Base-by-base conservation (phyloP, 2,888 invertebrate species). In the Eurois occulta region DNA sequence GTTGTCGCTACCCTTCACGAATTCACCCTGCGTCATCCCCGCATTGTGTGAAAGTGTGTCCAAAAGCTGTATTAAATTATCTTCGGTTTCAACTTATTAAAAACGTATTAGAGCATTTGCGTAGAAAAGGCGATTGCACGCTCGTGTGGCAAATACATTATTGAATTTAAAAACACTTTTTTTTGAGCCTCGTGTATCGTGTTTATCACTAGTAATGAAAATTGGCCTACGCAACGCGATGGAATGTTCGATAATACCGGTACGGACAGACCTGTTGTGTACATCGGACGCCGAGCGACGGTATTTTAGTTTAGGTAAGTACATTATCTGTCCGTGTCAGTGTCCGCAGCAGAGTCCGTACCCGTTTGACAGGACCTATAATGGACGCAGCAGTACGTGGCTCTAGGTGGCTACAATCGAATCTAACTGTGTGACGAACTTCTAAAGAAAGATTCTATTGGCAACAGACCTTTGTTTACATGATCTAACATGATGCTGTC, bases 51-150 rank as follows among this genome's bases (percentile, higher is more conserved):
- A 58, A 81, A 88, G 89, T 90, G 91, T 89, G 89, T 84, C 86
- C 75, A 89, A 89, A 89, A 83, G 86, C 85, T 76, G 85, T 83
- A 90, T 95, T 72, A 72, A 72, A 72, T 72, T 93, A 91, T 91
- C 86, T 90, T 91, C 92, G 95, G 95, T 95, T 95, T 92, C 92
- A 91, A 92, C 92, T 93, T 91, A 95, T 96, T 95, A 95, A 95
- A 95, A 93, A 91, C 90, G 91, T 93, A 95, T 96, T 94, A 95
- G 91, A 87, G 89, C 86, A 85, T 91, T 90, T 86, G 89, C 83
- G 90, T 83, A 88, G 91, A 90, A 91, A 91, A 92, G 90, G 84
- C 87, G 92, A 92, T 93, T 92, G 89, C 89, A 77, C 90, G 92
- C 92, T 90, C 88, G 93, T 93, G 91, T 86, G 80, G 72, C 28